Base-by-base conservation (phyloP, 2,113 vertebrate genomes). In the Melozone crissalis region DNA sequence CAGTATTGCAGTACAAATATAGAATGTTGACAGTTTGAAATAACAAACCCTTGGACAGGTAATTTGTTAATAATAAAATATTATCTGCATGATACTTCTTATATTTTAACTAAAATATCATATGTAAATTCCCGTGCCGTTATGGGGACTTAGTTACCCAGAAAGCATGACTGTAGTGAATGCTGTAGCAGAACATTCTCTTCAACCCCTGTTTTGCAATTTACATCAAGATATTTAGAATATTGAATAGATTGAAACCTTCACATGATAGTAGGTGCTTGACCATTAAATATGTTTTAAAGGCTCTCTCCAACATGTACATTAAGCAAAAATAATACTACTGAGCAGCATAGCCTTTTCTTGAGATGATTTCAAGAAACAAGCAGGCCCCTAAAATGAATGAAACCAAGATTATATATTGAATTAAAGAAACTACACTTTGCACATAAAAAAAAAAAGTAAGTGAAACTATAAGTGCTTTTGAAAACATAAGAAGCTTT, bases 261-360 rank as follows among this genome's bases (percentile, higher is more conserved):
- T 72, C 30, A 35, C 2, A 16, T 28, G 13, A 62, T 59, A 7
- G 33, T 8, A 82, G 41, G 21, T 26, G 14, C 4, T n/a, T 46
- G 19, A 57, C 18, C 4, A 18, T 65, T 73, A 85, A 72, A 72
- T 7, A 2, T 37, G 20, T 80, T 90, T 92, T 76, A 90, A 88
- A 47, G 5, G 4, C 22, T 16, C 10, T 58, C 7, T 62, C 26
- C 39, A 55, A 46, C 4, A 28, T 1, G 1, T 5, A 35, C 2
- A 16, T 52, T 80, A 54, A 87, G 10, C 20, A 87, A 75, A 84
- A 93, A 66, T 20, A 77, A 27, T 27, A 54, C 1, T 41, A 18
- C 51, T 90, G 57, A 92, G 12, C 47, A 62, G 7, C 23, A 41
- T 3, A 81, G 5, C 5, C 14, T 74, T 66, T 80, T 74, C 19